A percentile compares a stretch with the other conserved stretches of the same genome.
phyloP scores from a whole-genome alignment of 2,113 vertebrate species.

The Microtus ochrogaster region DNA sequence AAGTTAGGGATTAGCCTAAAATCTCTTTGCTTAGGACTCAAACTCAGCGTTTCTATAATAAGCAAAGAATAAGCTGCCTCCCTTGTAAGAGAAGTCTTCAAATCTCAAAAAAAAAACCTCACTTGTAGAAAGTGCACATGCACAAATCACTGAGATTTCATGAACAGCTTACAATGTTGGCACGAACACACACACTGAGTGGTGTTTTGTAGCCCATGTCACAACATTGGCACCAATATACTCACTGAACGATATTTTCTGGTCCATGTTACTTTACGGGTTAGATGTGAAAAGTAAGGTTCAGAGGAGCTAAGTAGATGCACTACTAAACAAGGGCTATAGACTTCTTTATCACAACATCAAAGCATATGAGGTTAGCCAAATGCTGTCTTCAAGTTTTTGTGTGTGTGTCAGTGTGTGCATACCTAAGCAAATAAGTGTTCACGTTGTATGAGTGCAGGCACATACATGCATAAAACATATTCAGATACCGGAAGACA shows the following conservation, averaged over 20 bases:
- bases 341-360: background rate
- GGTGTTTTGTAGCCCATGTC: background rate
- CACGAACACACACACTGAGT: background rate
- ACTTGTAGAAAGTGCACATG: background rate
- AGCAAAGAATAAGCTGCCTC: background rate
- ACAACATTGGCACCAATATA: background rate
- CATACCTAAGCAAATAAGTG: background rate
- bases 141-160: background rate
- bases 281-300: background rate
- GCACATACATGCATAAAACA: background rate
- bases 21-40: background rate
- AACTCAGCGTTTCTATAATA: background rate
- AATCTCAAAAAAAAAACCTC: background rate
- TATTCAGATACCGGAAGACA: background rate
- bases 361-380: background rate
- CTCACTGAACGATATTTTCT: background rate
- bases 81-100: background rate
- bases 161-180: background rate
- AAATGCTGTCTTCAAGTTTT: background rate
- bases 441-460: background rate
- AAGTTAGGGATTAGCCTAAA: background rate
- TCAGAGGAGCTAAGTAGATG: background rate
- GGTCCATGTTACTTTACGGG: background rate
- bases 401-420: background rate
- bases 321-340: too few relatives aligned